Percentiles rank a stretch among this genome's conserved stretches.
Evolutionary conservation across 2,888 invertebrate genomes (phyloP).

Genomic region (Andrena marginata): DNA sequence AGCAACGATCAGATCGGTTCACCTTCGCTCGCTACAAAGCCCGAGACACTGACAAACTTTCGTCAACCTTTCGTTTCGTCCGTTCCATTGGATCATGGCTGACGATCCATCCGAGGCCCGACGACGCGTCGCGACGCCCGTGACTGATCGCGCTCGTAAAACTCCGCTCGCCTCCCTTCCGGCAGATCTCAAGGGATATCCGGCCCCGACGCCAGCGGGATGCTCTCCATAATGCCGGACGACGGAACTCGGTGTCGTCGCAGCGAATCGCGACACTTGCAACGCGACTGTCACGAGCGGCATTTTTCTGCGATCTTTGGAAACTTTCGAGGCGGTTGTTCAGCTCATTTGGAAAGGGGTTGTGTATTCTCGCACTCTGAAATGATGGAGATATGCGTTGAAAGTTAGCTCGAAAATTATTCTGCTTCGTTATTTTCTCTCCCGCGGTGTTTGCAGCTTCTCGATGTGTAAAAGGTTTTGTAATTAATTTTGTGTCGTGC

Average conservation of each 20-base stretch:
- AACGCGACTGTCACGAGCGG: neutral
- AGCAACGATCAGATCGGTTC: slow-evolving; percentile 61
- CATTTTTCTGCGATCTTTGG: too few species aligned
- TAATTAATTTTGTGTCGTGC: slow-evolving; percentile 50
- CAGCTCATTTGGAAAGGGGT: too few species aligned
- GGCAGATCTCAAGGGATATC: slow-evolving; percentile 51
- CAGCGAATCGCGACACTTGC: neutral
- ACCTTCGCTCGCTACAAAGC: slow-evolving; percentile 70
- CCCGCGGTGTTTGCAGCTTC: neutral
- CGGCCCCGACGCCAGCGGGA: slow-evolving; percentile 39
- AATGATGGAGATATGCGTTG: too few species aligned
- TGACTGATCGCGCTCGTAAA: slow-evolving; percentile 70
- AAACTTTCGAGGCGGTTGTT: too few species aligned
- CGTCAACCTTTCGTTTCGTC: slow-evolving; percentile 35
- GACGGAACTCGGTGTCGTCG: neutral
- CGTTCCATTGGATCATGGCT: slow-evolving; percentile 31
- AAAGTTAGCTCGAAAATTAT: too few species aligned
- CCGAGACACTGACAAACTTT: slow-evolving; percentile 70
- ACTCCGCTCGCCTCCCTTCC: slow-evolving; percentile 52
- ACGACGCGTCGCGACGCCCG: slow-evolving; percentile 59
- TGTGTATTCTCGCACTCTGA: too few species aligned
- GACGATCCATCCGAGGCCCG: neutral
- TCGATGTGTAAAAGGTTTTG: slow-evolving; percentile 14
- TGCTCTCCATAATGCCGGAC: slow-evolving; percentile 26
- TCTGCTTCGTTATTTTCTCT: too few species aligned